Evolutionary conservation across 2,888 invertebrate species (phyloP).

Genomic region (Rhagonycha fulva): DNA sequence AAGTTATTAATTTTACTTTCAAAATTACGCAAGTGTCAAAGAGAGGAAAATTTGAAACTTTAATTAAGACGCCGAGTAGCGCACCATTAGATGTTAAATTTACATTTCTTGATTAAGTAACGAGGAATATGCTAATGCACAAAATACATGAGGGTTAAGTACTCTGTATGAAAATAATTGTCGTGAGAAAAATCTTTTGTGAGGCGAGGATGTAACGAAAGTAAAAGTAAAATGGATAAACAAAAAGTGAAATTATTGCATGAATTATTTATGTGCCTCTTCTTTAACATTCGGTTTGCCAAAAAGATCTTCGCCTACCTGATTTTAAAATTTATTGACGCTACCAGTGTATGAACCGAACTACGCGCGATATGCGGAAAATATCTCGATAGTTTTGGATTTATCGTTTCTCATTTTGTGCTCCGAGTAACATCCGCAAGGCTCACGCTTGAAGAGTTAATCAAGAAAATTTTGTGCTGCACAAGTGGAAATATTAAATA

Average conservation of each 20-base stretch:
- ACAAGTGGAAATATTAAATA: background rate
- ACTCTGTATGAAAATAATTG: background rate
- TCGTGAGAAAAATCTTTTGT: constrained; percentile 1
- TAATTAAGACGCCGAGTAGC: constrained; percentile 1
- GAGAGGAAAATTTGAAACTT: background rate
- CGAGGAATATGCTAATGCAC: constrained; percentile 1
- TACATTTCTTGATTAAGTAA: constrained; percentile 3
- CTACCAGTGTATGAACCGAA: background rate
- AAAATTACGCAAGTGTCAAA: background rate
- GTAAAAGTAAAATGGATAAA: constrained; percentile 4
- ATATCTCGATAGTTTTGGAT: background rate
- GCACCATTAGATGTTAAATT: constrained; percentile 3
- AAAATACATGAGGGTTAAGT: constrained; percentile 3
- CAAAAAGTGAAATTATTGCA: constrained; percentile 3
- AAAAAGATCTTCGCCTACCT: background rate
- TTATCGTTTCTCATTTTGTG: background rate
- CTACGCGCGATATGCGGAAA: background rate
- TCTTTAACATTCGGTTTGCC: background rate
- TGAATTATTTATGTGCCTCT: background rate
- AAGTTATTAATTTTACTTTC: background rate
- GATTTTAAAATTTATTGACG: background rate
- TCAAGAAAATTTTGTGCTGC: background rate
- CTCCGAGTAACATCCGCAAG: background rate
- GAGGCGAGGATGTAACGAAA: background rate
- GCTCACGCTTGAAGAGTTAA: background rate